Base-by-base conservation (phyloP, 2,113 vertebrate genomes). In the Balaenoptera acutorostrata region DNA sequence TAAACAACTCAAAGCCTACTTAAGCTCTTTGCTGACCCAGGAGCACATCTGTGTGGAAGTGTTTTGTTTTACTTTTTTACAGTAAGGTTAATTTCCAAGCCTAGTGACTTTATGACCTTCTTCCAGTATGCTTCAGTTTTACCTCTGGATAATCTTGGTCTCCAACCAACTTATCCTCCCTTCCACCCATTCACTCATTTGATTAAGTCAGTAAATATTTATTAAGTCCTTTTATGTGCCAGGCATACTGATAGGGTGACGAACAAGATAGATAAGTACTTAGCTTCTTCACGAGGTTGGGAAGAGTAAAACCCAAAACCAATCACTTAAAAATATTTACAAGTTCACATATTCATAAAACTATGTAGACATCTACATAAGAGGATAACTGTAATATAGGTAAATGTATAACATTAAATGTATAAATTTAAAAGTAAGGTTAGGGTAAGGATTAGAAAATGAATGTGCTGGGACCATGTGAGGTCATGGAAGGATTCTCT, bases 1-100 rank as follows among this genome's bases (percentile, higher is more conserved):
- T 97, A 97, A 98, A 96, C 95, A 97, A 13, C 63, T 64, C 59
- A 96, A 95, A 98, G 64, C 85, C 97, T 85, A 44, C 81, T 97
- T 97, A 96, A 98, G 95, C 95, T 96, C 87, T 96, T 80, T 96
- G 63, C 89, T 93, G 88, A 95, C 49, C 83, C 49, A 75, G 72
- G 57, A 97, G 36, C 59, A 95, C 92, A 97, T 93, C 44, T 97
- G 83, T 41, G 36, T 94, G 49, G 71, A 96, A 80, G n/a, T 88
- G 68, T 85, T 93, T 94, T 94, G 71, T 78, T 96, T 97, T 96
- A 64, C 85, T 82, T 83, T 95, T 97, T 84, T 89, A 93, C 46
- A 95, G 74, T 95, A 95, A 89, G 90, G 78, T 87, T 82, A 83
- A 55, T 95, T 95, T 96, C 57, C 57, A 95, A 96, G 69, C 29